Conservation (phyloP, 2,797 vertebrate genomes). For the Pempheris klunzingeri region DNA sequence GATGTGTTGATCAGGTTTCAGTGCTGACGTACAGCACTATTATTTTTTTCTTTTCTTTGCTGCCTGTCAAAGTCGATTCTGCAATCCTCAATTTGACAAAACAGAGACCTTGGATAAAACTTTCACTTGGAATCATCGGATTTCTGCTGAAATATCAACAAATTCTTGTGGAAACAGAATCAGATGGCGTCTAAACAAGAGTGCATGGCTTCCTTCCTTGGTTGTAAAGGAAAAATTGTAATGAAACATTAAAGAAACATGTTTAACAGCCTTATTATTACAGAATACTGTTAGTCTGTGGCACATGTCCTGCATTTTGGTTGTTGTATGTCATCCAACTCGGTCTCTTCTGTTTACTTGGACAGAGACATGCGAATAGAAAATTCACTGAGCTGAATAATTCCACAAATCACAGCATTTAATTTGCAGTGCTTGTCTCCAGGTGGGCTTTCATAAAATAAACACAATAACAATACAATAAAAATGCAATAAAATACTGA, state of each 20-base stretch:
- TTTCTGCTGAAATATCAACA: slow-evolving; percentile 9
- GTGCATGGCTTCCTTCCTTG: background rate
- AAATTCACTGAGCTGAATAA: slow-evolving; percentile 33
- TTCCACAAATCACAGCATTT: slow-evolving; percentile 20
- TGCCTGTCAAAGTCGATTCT: slow-evolving; percentile 15
- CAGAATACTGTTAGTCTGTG: background rate
- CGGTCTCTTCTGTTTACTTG: slow-evolving; percentile 16
- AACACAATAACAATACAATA: slow-evolving; percentile 17
- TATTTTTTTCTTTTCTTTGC: background rate
- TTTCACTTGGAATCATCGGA: slow-evolving; percentile 17
- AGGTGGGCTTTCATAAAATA: slow-evolving; percentile 21
- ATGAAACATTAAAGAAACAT: background rate
- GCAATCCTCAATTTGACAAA: background rate
- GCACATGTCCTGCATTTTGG: background rate
- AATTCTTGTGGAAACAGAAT: slow-evolving; percentile 3
- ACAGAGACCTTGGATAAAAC: slow-evolving; percentile 7
- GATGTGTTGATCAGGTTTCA: slow-evolving; percentile 25
- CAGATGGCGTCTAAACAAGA: background rate
- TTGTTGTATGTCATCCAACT: background rate
- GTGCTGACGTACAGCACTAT: background rate
- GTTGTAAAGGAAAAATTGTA: background rate
- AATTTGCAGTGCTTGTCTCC: slow-evolving; percentile 24
- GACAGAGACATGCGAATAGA: background rate
- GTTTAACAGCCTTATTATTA: slow-evolving; percentile 11
- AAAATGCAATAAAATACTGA: slow-evolving; percentile 24